Percentiles rank a stretch among this genome's conserved stretches.
Evolutionary conservation across 2,113 vertebrate genomes (phyloP).

Genomic region (Ctenomys sociabilis): DNA sequence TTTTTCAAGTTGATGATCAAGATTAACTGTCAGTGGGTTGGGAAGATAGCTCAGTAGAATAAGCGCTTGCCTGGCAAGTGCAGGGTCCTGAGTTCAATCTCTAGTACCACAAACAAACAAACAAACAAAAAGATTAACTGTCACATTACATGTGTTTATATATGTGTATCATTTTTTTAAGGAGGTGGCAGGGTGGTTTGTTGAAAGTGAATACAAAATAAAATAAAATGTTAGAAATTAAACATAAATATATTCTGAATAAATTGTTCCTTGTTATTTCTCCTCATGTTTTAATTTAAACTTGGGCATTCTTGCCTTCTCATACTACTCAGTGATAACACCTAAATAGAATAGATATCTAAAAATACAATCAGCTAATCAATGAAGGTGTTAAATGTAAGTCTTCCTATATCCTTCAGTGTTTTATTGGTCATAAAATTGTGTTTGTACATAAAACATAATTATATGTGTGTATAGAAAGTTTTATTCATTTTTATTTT

Average conservation of each 20-base stretch:
- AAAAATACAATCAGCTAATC: conserved; percentile 1
- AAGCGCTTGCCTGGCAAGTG: too few relatives aligned
- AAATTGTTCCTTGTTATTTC: background rate
- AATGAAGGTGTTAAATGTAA: background rate
- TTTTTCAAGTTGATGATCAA: background rate
- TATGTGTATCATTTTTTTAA: background rate
- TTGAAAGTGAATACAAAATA: background rate
- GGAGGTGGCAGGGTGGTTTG: background rate
- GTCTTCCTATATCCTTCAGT: background rate
- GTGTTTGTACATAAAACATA: background rate
- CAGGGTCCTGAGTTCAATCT: too few relatives aligned
- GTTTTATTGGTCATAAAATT: background rate
- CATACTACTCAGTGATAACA: background rate
- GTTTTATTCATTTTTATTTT: too few relatives aligned
- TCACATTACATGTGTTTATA: background rate
- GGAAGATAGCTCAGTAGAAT: too few relatives aligned
- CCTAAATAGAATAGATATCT: background rate
- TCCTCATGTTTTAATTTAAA: background rate
- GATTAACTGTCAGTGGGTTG: background rate
- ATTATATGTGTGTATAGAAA: background rate
- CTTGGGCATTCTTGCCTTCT: background rate
- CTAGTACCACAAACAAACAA: too few relatives aligned
- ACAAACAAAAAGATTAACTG: background rate
- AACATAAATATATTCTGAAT: background rate
- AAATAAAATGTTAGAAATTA: background rate